phyloP scores from a whole-genome alignment of 23 tunicate species.

The Oikopleura albicans region DNA sequence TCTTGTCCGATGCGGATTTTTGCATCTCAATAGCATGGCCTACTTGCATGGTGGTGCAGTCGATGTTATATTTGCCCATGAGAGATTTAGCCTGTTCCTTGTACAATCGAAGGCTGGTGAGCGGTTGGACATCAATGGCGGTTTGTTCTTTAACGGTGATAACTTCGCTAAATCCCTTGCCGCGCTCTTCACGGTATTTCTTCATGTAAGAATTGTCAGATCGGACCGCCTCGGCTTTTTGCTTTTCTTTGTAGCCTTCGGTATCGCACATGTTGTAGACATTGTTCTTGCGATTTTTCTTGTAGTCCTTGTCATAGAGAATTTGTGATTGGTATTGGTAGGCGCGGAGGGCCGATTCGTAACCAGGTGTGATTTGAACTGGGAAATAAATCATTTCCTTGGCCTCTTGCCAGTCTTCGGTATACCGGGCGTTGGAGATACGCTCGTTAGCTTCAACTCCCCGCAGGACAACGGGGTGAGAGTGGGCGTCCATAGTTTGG shows the following conservation, averaged over 20 bases:
- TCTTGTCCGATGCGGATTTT: neutral
- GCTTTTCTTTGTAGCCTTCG: slow-evolving; percentile 38
- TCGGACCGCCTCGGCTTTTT: neutral
- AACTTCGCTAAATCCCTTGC: slow-evolving; percentile 40
- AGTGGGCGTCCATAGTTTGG: slow-evolving; percentile 93
- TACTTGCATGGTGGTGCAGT: slow-evolving; percentile 2
- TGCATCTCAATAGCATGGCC: slow-evolving; percentile 17
- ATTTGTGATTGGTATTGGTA: slow-evolving; percentile 29
- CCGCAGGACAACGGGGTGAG: slow-evolving; percentile 79
- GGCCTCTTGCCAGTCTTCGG: slow-evolving; percentile 75
- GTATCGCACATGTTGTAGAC: slow-evolving; percentile 30
- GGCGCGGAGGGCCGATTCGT: slow-evolving; percentile 54
- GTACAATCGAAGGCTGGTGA: slow-evolving; percentile 17
- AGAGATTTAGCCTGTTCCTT: slow-evolving; percentile 41
- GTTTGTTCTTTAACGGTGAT: slow-evolving; percentile 17
- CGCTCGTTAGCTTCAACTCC: slow-evolving; percentile 69
- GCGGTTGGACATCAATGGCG: neutral
- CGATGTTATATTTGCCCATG: slow-evolving; percentile 67
- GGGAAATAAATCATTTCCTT: slow-evolving; percentile 87
- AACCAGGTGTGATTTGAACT: slow-evolving; percentile 54
- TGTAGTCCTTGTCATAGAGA: slow-evolving; percentile 33
- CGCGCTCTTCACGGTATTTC: slow-evolving; percentile 45
- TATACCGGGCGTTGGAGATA: slow-evolving; percentile 60
- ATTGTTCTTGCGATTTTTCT: slow-evolving; percentile 29
- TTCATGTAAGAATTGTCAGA: slow-evolving; percentile 30